Percentiles rank a stretch among this genome's conserved stretches.
Conservation (phyloP, 2,888 invertebrate species). For the Agrochola litura region DNA sequence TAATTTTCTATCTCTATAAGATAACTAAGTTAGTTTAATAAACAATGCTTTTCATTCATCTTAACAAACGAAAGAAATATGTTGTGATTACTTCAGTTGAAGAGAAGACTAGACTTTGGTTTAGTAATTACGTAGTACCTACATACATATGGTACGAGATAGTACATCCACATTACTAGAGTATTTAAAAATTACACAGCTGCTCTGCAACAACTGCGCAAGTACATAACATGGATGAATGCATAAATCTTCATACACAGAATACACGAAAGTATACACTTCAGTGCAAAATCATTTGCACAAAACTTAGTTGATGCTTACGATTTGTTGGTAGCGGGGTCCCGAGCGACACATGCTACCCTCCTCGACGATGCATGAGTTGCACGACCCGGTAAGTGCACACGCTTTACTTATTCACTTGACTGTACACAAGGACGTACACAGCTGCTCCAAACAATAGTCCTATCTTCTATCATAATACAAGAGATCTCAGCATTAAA, state of each 20-base stretch:
- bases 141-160: background rate
- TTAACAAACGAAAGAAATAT: constrained; percentile 12
- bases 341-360: constrained; percentile 89
- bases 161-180: constrained; percentile 18
- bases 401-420: constrained; percentile 65
- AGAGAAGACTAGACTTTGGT: constrained; percentile 15
- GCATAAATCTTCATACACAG: constrained; percentile 26
- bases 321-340: constrained; percentile 88
- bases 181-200: constrained; percentile 16
- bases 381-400: constrained; percentile 91
- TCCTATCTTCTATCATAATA: constrained; percentile 10
- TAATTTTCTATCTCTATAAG: constrained; percentile 33
- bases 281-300: constrained; percentile 62
- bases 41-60: constrained; percentile 14
- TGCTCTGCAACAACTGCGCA: constrained; percentile 3
- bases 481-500: constrained; percentile 1
- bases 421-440: constrained; percentile 64
- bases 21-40: constrained; percentile 22
- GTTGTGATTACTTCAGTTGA: constrained; percentile 6
- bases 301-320: constrained; percentile 74
- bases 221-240: constrained; percentile 13
- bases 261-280: constrained; percentile 34
- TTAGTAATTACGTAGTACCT: background rate
- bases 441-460: constrained; percentile 60
- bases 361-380: constrained; percentile 90